phyloP scores from a whole-genome alignment of 2,113 vertebrate genomes.

The Alethe diademata region DNA sequence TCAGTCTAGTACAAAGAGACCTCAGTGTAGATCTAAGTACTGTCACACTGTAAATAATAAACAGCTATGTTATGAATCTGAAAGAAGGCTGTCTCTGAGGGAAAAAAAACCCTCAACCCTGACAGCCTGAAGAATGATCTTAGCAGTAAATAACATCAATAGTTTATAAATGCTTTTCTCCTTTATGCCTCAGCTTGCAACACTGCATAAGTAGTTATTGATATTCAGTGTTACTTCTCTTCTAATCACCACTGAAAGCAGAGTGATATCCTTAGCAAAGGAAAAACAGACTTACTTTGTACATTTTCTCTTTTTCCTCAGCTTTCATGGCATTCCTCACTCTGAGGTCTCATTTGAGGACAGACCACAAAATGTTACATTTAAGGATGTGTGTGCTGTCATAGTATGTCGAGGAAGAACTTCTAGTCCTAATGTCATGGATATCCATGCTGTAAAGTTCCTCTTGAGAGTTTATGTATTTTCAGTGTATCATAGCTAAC shows the following conservation, averaged over 20 bases:
- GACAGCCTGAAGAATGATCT: constrained; percentile 20
- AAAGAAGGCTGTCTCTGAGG: neutral
- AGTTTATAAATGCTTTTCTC: constrained; percentile 18
- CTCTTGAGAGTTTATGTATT: neutral
- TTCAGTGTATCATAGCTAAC: neutral
- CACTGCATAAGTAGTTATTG: neutral
- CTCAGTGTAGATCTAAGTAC: neutral
- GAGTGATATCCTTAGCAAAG: neutral
- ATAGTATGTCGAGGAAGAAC: neutral
- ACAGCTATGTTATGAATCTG: neutral
- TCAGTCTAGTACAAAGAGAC: neutral
- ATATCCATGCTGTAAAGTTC: neutral
- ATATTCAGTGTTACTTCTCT: neutral
- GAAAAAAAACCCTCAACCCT: neutral
- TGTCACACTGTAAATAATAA: constrained; percentile 23
- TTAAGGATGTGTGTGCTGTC: neutral
- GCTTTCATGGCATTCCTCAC: neutral
- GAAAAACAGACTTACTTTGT: neutral
- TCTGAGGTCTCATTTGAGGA: neutral
- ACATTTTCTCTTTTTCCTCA: neutral
- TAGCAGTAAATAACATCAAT: constrained; percentile 45
- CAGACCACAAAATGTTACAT: neutral
- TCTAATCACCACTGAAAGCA: neutral
- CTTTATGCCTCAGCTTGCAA: neutral
- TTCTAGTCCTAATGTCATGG: neutral